These are phyloP conservation scores for Esox niger DNA, from an alignment of 2,113 vertebrate species.

Conservation along the genomic window DNA sequence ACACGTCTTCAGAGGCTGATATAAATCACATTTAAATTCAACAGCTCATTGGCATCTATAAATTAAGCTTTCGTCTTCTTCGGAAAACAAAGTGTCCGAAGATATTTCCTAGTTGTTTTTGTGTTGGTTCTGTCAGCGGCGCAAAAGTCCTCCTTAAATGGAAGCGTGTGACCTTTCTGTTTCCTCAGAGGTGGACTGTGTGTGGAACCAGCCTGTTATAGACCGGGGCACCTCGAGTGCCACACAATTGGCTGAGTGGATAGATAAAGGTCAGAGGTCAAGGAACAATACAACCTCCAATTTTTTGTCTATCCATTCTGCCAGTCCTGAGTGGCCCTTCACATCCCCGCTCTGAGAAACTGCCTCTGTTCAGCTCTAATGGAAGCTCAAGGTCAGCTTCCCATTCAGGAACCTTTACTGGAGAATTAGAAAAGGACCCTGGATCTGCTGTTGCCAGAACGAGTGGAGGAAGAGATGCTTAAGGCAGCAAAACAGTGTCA, in stretches of 20 bases:
- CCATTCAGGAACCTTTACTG: slow-evolving; percentile 25
- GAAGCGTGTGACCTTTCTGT: slow-evolving; percentile 39
- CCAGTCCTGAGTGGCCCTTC: slow-evolving; percentile 32
- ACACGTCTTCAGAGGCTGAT: neutral
- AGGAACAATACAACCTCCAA: slow-evolving; percentile 28
- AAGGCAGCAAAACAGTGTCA: too few species aligned
- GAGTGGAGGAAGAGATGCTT: too few species aligned
- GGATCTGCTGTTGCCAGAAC: too few species aligned
- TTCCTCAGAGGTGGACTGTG: slow-evolving; percentile 45
- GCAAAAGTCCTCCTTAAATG: slow-evolving; percentile 20
- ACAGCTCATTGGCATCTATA: too few species aligned
- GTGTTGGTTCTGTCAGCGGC: too few species aligned
- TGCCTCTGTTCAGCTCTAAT: slow-evolving; percentile 36
- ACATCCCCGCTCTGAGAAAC: too few species aligned
- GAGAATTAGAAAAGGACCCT: too few species aligned
- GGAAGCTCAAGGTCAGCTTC: slow-evolving; percentile 35
- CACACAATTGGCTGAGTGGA: too few species aligned
- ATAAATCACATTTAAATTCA: too few species aligned
- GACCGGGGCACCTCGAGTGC: slow-evolving; percentile 29
- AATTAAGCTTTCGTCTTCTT: too few species aligned
- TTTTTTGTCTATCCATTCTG: slow-evolving; percentile 25
- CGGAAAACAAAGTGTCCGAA: too few species aligned
- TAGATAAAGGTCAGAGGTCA: slow-evolving; percentile 18
- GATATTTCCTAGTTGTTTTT: too few species aligned
- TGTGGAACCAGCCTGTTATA: neutral